A percentile compares a stretch with the other conserved stretches of the same genome.
These are phyloP conservation scores for Hiodon alosoides DNA, from an alignment of 2,113 vertebrate species.

Conservation along the genomic window DNA sequence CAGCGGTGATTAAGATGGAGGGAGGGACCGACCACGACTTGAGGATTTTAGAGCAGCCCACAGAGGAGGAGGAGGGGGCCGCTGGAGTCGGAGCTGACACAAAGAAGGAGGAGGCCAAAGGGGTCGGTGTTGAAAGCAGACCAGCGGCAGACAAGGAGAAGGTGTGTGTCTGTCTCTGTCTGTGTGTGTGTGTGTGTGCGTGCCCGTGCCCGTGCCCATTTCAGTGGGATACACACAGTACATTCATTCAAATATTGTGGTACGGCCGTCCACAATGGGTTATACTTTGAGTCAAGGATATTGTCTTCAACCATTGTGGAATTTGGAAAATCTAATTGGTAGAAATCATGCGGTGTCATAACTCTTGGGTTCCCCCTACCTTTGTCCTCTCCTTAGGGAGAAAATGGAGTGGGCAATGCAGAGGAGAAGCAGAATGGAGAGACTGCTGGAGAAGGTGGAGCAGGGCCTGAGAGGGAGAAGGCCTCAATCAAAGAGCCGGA, in stretches of 20 bases:
- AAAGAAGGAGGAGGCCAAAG: constrained; percentile 54
- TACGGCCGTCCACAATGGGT: too few relatives aligned
- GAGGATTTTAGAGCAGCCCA: constrained; percentile 75
- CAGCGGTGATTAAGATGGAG: constrained; percentile 93
- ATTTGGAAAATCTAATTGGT: too few relatives aligned
- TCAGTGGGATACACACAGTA: too few relatives aligned
- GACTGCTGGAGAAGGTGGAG: constrained; percentile 25
- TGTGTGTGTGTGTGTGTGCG: too few relatives aligned
- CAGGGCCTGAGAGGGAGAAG: constrained; percentile 49
- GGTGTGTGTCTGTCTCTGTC: too few relatives aligned
- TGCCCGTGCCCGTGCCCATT: too few relatives aligned
- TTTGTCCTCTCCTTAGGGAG: constrained; percentile 37
- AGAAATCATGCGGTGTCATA: too few relatives aligned
- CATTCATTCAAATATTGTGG: too few relatives aligned
- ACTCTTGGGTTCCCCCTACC: not conserved
- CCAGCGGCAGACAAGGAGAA: constrained; percentile 47
- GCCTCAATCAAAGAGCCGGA: constrained; percentile 60
- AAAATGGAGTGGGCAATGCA: constrained; percentile 41
- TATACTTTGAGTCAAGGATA: too few relatives aligned
- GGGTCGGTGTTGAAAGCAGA: constrained; percentile 46
- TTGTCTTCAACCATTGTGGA: too few relatives aligned
- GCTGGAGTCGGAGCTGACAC: constrained; percentile 33
- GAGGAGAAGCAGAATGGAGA: constrained; percentile 56
- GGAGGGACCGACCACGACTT: constrained; percentile 82
- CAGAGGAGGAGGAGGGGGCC: constrained; percentile 69